Base-by-base conservation (phyloP, 2,113 vertebrate genomes). In the Vulpes lagopus region DNA sequence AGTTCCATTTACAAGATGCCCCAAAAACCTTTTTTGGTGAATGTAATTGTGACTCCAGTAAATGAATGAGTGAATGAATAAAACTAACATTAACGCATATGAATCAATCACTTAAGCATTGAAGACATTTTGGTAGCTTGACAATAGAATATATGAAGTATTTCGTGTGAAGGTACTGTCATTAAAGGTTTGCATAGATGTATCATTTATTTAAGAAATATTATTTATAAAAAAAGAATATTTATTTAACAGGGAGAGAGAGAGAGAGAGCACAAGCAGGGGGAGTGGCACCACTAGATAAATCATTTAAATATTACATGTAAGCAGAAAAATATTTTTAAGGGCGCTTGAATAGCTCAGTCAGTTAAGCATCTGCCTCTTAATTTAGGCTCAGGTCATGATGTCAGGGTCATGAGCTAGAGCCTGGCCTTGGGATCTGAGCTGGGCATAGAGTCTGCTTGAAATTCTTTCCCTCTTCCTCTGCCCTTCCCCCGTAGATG, bases 111-210 rank as follows among this genome's bases (percentile, higher is more conserved):
- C 12, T 96, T 62, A 88, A 3, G 25, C 53, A 76, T 93, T 94
- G 53, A 93, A 94, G 35, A 78, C 12, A 81, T 91, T 96, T 94
- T 76, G 74, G 67, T 89, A 92, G 25, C 14, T 93, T 97, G 79
- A 85, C 93, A 84, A 49, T 59, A 87, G 27, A 94, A 59, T 74
- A 89, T 89, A 11, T 85, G 65, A 96, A 30, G 5, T 94, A 23
- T 73, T 89, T 14, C 5, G 19, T 95, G 12, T 93, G 17, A 90
- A 65, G 22, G 7, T 95, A 65, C 78, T 27, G 67, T 92, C 86
- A 89, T 67, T 32, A 96, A 92, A 95, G 62, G 7, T 78, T 94
- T 94, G 1, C 65, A n/a, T 59, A 79, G 14, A 23, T 97, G 19
- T 1, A 59, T 88, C 32, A 87, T 76, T 90, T 92, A 67, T 43